Base-by-base conservation (phyloP, 2,888 invertebrate species). In the Alviniconcha strummeri region DNA sequence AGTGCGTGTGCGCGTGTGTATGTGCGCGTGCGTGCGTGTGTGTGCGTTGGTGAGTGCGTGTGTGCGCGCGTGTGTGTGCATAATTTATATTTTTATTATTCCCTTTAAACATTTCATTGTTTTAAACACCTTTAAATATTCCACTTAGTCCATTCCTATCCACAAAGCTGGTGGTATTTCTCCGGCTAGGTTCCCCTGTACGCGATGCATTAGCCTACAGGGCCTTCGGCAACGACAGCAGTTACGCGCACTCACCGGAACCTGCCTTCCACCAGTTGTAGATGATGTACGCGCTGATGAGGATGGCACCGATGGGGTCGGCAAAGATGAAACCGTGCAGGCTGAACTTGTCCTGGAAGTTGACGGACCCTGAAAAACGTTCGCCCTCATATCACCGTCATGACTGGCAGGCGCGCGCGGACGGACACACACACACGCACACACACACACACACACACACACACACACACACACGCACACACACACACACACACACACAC, bases 251-350 rank as follows among this genome's bases (percentile, higher is more conserved):
- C 90, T 86, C 84, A 93, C 94, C 93, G 84, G 90, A 91, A 15
- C 94, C 94, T 5, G 94, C 94, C 56, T 88, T 88, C 89, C 91
- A 93, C 94, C 94, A 94, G 85, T 93, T 94, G 86, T 90, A 89
- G 19, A 94, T 91, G 86, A 94, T 94, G 90, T 94, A 94, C 54
- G 94, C 67, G 82, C 93, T 93, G 82, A 94, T 95, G 7, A 93
- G 52, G 4, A 95, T 94, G 79, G 95, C 95, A 19, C 95, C 95
- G n/a, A 93, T 87, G 0, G 95, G 94, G 87, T 95, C 95, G 17
- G 93, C 87, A 87, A 93, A 94, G 71, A 91, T 90, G 90, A 94
- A 86, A 6, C 83, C 88, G 6, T 83, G 74, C 17, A 83, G 71
- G 0, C 80, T 67, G 0, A 88, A 84, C 55, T 80, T 52, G 6